Evolutionary conservation across 2,888 invertebrate species (phyloP), one percentile per base, ranked within the genome.

Genomic region (Pyrochroa serraticornis): DNA sequence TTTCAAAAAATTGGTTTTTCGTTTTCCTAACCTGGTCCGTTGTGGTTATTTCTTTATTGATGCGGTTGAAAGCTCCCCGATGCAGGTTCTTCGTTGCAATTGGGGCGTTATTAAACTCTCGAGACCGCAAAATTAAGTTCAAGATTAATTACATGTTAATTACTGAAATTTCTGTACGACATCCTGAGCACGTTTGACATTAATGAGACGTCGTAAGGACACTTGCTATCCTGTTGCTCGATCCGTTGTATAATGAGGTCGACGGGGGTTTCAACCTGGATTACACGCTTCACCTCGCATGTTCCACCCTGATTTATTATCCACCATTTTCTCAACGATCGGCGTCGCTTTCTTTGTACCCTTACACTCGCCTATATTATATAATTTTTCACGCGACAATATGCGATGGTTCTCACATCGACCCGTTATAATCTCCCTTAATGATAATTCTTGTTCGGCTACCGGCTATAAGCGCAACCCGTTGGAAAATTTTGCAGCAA

Each of bases 141-240:
- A 39, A 31, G 34, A 57, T 57, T 51, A 51, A 57, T 57, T 50
- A 44, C 45, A 45, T 37, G 37, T 50, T 51, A 57, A 57, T 57
- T 57, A 45, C 36, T 8, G 36, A 45, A 51, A 44, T 41, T 41
- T 50, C 42, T 45, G 38, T 50, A 13, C 41, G 37, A 35, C 22
- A 39, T 45, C 39, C 35, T 43, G 12, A 22, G 44, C 30, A 57
- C 34, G 32, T 58, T 58, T 53, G 52, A 53, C 57, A 48, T 57
- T 57, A 58, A 46, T 51, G 37, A 58, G 47, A 47, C 39, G 33
- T 47, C 47, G 51, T 43, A 47, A 47, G 58, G 47, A 53, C 52
- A 41, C 58, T 58, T 45, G 30, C 45, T 13, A 37, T 37, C 47
- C 47, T 52, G 52, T 58, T 52, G 45, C 52, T 47, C 33, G 31